Percentiles rank a stretch among this genome's conserved stretches.
phyloP scores from a whole-genome alignment of 2,797 vertebrate genomes.

The Denticeps clupeoides region DNA sequence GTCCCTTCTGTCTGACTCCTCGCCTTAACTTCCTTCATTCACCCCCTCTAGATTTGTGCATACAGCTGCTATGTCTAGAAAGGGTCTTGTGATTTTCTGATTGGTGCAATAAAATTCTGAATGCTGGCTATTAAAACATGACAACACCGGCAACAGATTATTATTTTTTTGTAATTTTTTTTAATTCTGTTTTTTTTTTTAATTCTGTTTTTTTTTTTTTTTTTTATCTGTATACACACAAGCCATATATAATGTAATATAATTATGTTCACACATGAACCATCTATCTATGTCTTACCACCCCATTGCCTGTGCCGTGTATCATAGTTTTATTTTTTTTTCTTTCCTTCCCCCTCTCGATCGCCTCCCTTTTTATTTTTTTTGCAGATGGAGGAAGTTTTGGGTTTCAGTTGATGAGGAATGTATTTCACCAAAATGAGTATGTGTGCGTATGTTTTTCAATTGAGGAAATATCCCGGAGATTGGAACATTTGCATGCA shows the following conservation, averaged over 20 bases:
- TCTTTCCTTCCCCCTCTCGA: too few relatives aligned
- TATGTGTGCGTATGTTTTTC: background rate
- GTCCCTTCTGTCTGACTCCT: slow-evolving; percentile 46
- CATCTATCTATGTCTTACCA: background rate
- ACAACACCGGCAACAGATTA: too few relatives aligned
- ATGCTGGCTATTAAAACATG: too few relatives aligned
- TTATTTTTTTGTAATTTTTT: too few relatives aligned
- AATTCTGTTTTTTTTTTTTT: slow-evolving; percentile 9
- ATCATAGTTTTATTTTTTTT: too few relatives aligned
- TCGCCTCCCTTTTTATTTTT: too few relatives aligned
- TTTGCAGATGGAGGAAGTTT: too few relatives aligned
- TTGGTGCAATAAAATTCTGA: too few relatives aligned
- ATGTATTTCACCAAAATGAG: too few relatives aligned
- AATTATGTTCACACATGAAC: too few relatives aligned
- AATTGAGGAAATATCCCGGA: background rate
- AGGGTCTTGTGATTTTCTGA: background rate
- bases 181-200: background rate
- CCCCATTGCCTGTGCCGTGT: too few relatives aligned
- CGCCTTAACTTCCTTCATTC: slow-evolving; percentile 40
- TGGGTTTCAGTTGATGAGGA: too few relatives aligned
- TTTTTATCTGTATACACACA: background rate
- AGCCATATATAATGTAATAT: background rate
- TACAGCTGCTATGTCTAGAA: slow-evolving; percentile 37
- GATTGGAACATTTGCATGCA: slow-evolving; percentile 24
- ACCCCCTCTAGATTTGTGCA: slow-evolving; percentile 40